These are phyloP conservation scores for Phyto melanocephala DNA, from an alignment of 2,888 invertebrate species.

Conservation along the genomic window DNA sequence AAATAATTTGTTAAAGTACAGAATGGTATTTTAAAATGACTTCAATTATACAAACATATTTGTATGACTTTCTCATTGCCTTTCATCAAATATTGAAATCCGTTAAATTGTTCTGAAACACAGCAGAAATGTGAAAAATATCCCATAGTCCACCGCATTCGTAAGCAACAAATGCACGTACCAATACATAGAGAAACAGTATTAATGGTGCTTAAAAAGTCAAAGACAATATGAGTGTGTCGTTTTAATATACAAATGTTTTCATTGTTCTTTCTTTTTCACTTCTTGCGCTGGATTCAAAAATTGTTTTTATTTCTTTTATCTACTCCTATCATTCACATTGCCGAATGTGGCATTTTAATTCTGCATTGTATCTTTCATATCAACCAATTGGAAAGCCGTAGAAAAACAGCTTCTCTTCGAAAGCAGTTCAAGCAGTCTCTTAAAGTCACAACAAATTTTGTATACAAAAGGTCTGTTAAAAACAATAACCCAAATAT, in stretches of 20 bases:
- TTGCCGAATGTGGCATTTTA: neutral
- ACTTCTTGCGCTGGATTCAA: neutral
- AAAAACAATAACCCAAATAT: too few relatives aligned
- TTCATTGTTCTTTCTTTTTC: neutral
- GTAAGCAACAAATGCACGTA: neutral
- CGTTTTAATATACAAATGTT: neutral
- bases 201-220: constrained; percentile 20
- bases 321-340: neutral
- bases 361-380: constrained; percentile 5
- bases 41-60: too few relatives aligned
- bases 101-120: too few relatives aligned
- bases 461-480: too few relatives aligned
- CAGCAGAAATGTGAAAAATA: too few relatives aligned
- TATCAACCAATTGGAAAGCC: constrained; percentile 3
- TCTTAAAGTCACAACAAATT: too few relatives aligned
- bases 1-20: too few relatives aligned
- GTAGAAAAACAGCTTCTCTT: neutral
- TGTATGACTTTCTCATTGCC: too few relatives aligned
- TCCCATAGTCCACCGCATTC: neutral
- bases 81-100: too few relatives aligned
- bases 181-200: neutral
- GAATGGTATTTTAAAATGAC: too few relatives aligned
- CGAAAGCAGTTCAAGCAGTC: too few relatives aligned
- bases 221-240: constrained; percentile 20
- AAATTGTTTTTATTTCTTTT: neutral